Percentiles rank a stretch among this genome's conserved stretches.
Conservation (phyloP, 2,113 vertebrate genomes). For the Axis porcinus region DNA sequence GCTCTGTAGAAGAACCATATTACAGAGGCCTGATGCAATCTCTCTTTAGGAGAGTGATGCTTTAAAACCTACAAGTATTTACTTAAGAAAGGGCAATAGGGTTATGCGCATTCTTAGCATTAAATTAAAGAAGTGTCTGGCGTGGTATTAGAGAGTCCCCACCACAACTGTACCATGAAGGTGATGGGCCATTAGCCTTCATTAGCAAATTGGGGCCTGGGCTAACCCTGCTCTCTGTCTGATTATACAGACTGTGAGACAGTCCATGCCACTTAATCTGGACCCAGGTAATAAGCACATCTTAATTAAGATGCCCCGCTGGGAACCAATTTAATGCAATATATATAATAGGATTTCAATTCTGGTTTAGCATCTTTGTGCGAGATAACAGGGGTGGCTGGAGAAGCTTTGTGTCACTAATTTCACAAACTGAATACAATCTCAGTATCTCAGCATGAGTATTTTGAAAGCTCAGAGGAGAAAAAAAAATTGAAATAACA, state of each 20-base stretch:
- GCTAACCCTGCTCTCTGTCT: constrained; percentile 53
- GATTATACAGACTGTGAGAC: constrained; percentile 62
- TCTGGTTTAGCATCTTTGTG: constrained; percentile 60
- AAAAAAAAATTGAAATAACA: constrained; percentile 65
- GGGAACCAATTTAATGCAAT: constrained; percentile 74
- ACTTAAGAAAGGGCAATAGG: constrained; percentile 63
- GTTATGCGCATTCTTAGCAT: constrained; percentile 55
- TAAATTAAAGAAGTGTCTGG: constrained; percentile 60
- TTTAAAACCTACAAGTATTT: constrained; percentile 59
- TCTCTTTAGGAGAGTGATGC: constrained; percentile 16
- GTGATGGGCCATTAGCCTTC: constrained; percentile 57
- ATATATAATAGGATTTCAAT: constrained; percentile 74
- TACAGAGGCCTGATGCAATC: background rate
- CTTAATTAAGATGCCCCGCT: constrained; percentile 73
- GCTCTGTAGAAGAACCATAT: background rate
- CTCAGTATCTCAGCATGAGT: constrained; percentile 69
- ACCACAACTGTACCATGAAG: constrained; percentile 37
- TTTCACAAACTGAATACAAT: constrained; percentile 75
- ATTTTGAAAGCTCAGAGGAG: constrained; percentile 66
- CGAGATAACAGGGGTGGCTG: constrained; percentile 64
- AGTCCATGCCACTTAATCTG: constrained; percentile 68
- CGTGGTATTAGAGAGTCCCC: constrained; percentile 33
- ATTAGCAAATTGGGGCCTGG: constrained; percentile 57
- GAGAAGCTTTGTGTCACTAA: constrained; percentile 71
- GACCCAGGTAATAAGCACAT: constrained; percentile 75